phyloP scores from a whole-genome alignment of 2,113 vertebrate species.

The Ranitomeya variabilis region DNA sequence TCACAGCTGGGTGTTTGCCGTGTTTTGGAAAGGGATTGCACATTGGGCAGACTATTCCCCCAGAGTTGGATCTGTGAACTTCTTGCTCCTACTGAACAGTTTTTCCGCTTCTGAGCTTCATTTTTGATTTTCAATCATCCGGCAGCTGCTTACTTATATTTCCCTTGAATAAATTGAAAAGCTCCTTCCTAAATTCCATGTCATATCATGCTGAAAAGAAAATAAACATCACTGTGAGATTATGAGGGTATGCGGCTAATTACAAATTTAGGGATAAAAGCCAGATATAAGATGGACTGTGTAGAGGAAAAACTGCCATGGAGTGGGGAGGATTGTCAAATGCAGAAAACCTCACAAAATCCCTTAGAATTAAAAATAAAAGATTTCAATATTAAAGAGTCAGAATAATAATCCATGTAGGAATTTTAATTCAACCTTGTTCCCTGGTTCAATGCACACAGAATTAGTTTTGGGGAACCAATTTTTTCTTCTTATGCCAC shows the following conservation, averaged over 20 bases:
- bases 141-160: neutral
- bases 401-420: neutral
- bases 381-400: neutral
- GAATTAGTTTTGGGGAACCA: too few relatives aligned
- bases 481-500: too few relatives aligned
- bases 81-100: neutral
- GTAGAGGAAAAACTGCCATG: neutral
- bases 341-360: neutral
- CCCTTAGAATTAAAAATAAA: neutral
- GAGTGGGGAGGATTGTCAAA: neutral
- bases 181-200: neutral
- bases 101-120: neutral
- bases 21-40: too few relatives aligned
- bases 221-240: conserved; percentile 4
- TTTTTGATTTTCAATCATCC: neutral
- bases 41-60: neutral
- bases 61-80: neutral
- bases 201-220: neutral
- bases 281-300: neutral
- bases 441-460: neutral
- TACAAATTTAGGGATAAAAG: neutral
- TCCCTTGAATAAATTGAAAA: neutral
- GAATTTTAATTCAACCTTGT: neutral
- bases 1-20: neutral
- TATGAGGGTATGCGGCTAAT: neutral